A percentile compares a stretch with the other conserved stretches of the same genome.
Evolutionary conservation across 2,888 invertebrate genomes (phyloP).

Genomic region (Drosophila mimetica): DNA sequence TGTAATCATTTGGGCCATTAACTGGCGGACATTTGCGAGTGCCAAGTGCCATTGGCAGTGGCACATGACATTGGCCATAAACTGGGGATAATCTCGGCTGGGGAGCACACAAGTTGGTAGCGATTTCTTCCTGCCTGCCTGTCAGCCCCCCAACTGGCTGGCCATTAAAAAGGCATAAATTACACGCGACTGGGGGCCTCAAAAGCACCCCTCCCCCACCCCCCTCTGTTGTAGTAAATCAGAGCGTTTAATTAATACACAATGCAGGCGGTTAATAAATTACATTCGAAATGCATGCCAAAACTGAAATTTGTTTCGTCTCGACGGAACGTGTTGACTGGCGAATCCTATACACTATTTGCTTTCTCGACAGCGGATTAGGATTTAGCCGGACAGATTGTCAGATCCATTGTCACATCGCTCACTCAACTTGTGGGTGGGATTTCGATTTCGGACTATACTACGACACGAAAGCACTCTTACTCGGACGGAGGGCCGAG

Average conservation of each 20-base stretch:
- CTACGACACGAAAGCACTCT: not conserved
- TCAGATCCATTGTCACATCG: slow-evolving; percentile 28
- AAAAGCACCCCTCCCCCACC: no score
- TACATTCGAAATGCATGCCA: slow-evolving; percentile 26
- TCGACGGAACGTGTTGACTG: slow-evolving; percentile 2
- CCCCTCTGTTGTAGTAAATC: slow-evolving; percentile 57
- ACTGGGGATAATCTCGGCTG: slow-evolving; percentile 7
- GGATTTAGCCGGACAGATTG: slow-evolving; percentile 18
- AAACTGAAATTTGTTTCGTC: slow-evolving; percentile 20
- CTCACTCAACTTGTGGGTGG: slow-evolving; percentile 10
- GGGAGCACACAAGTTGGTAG: not conserved
- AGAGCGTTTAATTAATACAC: slow-evolving; percentile 51
- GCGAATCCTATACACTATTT: not conserved
- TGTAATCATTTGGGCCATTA: slow-evolving; percentile 22
- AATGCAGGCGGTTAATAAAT: slow-evolving; percentile 50
- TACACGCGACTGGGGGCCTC: slow-evolving; percentile 9
- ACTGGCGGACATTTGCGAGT: slow-evolving; percentile 30
- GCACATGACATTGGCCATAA: slow-evolving; percentile 42
- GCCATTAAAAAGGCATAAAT: slow-evolving; percentile 50
- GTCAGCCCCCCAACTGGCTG: slow-evolving; percentile 21
- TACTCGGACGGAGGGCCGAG: not conserved
- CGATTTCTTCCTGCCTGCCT: not conserved
- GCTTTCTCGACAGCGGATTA: slow-evolving; percentile 7
- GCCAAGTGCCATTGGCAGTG: slow-evolving; percentile 28
- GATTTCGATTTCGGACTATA: not conserved